Percentiles rank a stretch among this genome's conserved stretches.
Conservation (phyloP, 2,888 invertebrate species). For the Meiosimyza decipiens region DNA sequence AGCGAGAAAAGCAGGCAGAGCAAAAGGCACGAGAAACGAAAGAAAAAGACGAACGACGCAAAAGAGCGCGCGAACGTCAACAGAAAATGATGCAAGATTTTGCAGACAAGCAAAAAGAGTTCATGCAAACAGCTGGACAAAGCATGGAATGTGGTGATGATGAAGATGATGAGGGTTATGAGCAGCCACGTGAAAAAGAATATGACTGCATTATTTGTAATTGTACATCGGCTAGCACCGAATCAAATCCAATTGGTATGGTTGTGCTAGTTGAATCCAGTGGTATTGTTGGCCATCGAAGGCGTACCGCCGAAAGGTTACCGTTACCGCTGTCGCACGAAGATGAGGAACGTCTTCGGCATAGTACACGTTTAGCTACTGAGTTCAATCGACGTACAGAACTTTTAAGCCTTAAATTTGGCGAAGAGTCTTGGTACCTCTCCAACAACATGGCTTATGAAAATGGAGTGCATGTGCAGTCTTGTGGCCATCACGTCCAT, state of each 20-base stretch:
- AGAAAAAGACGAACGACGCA: conserved; percentile 85
- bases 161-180: conserved; percentile 71
- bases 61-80: conserved; percentile 88
- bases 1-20: conserved; percentile 82
- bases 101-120: conserved; percentile 89
- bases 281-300: conserved; percentile 85
- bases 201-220: conserved; percentile 97
- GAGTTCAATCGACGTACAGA: conserved; percentile 83
- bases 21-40: conserved; percentile 73
- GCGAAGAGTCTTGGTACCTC: conserved; percentile 82
- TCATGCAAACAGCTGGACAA: conserved; percentile 83
- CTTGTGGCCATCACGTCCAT: conserved; percentile 97
- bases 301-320: conserved; percentile 64
- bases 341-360: conserved; percentile 71
- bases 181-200: conserved; percentile 74
- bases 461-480: conserved; percentile 92
- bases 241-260: conserved; percentile 86
- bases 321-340: conserved; percentile 74
- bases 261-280: conserved; percentile 88
- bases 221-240: conserved; percentile 86
- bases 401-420: conserved; percentile 81
- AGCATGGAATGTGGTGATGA: conserved; percentile 68
- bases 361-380: conserved; percentile 76
- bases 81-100: conserved; percentile 94
- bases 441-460: conserved; percentile 87